A percentile compares a stretch with the other conserved stretches of the same genome.
Evolutionary conservation across 2,797 vertebrate species (phyloP).

Genomic region (Scyliorhinus canicula): DNA sequence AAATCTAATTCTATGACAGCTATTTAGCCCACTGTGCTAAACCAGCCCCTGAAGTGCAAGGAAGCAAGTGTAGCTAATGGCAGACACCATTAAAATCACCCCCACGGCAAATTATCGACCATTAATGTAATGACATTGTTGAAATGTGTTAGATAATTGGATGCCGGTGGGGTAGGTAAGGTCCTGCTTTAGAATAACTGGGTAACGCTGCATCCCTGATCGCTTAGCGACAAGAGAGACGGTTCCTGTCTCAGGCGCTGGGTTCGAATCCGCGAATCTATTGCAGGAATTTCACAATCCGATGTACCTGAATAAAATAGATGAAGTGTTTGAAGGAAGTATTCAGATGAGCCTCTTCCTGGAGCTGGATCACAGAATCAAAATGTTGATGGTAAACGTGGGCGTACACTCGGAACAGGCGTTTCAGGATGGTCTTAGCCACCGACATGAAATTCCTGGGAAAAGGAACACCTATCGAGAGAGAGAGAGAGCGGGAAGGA

Average conservation of each 20-base stretch:
- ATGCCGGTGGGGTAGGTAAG: not conserved
- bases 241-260: not conserved
- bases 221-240: not conserved
- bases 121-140: not conserved
- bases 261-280: not conserved
- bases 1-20: too few relatives aligned
- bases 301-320: constrained; percentile 88
- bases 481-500: not conserved
- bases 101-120: not conserved
- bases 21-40: too few relatives aligned
- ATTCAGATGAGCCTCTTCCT: constrained; percentile 96
- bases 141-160: not conserved
- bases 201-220: not conserved
- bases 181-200: too few relatives aligned
- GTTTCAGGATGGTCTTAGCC: constrained; percentile 95
- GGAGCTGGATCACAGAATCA: constrained; percentile 93
- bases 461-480: constrained; percentile 80
- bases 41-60: not conserved
- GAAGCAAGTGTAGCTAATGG: not conserved
- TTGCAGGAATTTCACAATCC: not conserved
- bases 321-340: constrained; percentile 99
- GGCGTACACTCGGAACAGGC: constrained; percentile 91
- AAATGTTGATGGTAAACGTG: constrained; percentile 99
- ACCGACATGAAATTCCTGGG: constrained; percentile 97
- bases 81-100: too few relatives aligned